A percentile compares a stretch with the other conserved stretches of the same genome.
phyloP scores from a whole-genome alignment of 2,113 vertebrate genomes.

The Pantherophis guttatus region DNA sequence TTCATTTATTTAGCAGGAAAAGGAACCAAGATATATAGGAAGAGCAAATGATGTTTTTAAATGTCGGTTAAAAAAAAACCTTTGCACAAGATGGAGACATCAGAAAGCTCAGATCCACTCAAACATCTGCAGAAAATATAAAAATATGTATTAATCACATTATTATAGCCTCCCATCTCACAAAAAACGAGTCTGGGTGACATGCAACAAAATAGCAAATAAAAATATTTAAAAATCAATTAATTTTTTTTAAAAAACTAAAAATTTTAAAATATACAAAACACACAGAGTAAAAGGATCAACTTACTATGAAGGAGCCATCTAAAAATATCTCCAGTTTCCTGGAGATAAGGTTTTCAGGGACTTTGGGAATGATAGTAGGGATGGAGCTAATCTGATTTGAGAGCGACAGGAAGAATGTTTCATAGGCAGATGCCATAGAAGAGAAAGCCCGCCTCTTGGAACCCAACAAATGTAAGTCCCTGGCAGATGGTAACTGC shows the following conservation, averaged over 20 bases:
- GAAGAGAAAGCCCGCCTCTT: not conserved
- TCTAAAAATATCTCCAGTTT: not conserved
- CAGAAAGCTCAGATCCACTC: too few species aligned
- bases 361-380: not conserved
- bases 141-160: not conserved
- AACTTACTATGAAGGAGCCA: not conserved
- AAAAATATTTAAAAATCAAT: not conserved
- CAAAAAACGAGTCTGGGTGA: not conserved
- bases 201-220: not conserved
- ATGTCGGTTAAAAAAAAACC: too few species aligned
- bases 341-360: not conserved
- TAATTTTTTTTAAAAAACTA: not conserved
- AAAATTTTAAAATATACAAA: not conserved
- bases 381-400: not conserved
- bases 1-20: not conserved
- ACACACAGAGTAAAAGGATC: not conserved
- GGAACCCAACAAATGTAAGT: not conserved
- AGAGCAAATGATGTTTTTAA: not conserved
- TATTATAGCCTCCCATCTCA: not conserved
- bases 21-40: not conserved
- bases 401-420: not conserved
- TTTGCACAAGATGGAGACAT: not conserved
- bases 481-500: not conserved
- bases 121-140: not conserved
- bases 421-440: not conserved